Conservation (phyloP, 2,888 invertebrate species). For the Harpalus rubripes region DNA sequence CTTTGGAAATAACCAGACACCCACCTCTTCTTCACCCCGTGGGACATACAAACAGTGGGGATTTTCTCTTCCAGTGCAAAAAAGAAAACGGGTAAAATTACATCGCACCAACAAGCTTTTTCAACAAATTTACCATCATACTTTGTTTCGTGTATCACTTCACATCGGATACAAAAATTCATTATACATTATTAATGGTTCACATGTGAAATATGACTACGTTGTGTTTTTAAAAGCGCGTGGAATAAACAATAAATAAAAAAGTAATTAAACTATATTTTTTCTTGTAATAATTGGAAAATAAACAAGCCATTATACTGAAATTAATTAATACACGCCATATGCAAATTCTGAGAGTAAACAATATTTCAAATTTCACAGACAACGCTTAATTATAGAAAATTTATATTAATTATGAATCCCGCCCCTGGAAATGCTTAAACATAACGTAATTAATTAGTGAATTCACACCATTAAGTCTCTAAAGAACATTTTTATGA, state of each 20-base stretch:
- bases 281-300: background rate
- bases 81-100: conserved; percentile 26
- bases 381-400: background rate
- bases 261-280: background rate
- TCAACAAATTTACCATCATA: background rate
- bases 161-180: background rate
- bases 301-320: background rate
- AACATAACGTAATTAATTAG: no score
- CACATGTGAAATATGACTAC: conserved; percentile 10
- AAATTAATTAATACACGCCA: background rate
- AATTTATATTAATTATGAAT: background rate
- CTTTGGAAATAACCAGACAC: background rate
- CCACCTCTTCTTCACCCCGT: background rate
- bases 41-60: background rate
- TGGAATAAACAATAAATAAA: background rate
- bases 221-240: conserved; percentile 2
- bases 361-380: background rate
- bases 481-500: no score
- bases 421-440: background rate
- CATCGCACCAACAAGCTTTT: conserved; percentile 10
- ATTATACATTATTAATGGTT: conserved; percentile 32
- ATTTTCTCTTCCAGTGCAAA: conserved; percentile 1
- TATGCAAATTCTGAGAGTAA: background rate
- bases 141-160: background rate
- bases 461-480: no score